Percentiles rank a stretch among this genome's conserved stretches.
Conservation (phyloP, 2,113 vertebrate species). For the Pollachius pollachius region DNA sequence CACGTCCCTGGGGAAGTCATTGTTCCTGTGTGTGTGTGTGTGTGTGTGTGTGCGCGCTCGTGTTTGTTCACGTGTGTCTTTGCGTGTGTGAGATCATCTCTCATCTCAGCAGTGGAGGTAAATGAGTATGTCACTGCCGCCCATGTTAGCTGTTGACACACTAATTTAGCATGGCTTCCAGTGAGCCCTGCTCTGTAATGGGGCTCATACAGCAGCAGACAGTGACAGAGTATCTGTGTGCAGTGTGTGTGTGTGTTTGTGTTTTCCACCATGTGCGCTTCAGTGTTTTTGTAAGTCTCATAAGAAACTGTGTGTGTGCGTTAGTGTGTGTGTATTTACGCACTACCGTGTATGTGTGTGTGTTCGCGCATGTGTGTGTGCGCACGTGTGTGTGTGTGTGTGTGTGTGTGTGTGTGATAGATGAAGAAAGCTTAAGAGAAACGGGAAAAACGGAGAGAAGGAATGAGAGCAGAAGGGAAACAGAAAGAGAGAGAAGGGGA, state of each 20-base stretch:
- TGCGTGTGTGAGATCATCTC: slow-evolving; percentile 25
- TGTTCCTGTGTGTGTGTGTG: neutral
- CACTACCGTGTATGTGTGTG: neutral
- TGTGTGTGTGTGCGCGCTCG: slow-evolving; percentile 17
- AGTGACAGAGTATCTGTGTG: slow-evolving; percentile 16
- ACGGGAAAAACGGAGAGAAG: neutral
- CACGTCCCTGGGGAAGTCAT: neutral
- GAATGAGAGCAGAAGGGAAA: neutral
- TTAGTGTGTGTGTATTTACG: neutral
- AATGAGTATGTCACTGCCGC: slow-evolving; percentile 58
- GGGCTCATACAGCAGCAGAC: slow-evolving; percentile 51
- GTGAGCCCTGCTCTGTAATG: slow-evolving; percentile 58
- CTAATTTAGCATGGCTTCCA: slow-evolving; percentile 66
- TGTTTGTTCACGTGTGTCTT: slow-evolving; percentile 18
- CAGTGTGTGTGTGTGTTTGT: slow-evolving; percentile 11
- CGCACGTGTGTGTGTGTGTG: neutral
- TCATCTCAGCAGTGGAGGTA: slow-evolving; percentile 38
- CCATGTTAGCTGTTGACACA: slow-evolving; percentile 62
- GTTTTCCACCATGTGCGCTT: slow-evolving; percentile 1
- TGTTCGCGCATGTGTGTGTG: neutral
- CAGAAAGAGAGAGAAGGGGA: neutral
- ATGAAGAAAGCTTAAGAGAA: neutral
- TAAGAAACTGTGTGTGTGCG: neutral
- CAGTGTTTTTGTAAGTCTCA: slow-evolving; percentile 8
- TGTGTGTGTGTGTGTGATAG: neutral